Percentiles rank a stretch among this genome's conserved stretches.
Evolutionary conservation across 2,113 vertebrate genomes (phyloP).

Genomic region (Ariopsis seemanni): DNA sequence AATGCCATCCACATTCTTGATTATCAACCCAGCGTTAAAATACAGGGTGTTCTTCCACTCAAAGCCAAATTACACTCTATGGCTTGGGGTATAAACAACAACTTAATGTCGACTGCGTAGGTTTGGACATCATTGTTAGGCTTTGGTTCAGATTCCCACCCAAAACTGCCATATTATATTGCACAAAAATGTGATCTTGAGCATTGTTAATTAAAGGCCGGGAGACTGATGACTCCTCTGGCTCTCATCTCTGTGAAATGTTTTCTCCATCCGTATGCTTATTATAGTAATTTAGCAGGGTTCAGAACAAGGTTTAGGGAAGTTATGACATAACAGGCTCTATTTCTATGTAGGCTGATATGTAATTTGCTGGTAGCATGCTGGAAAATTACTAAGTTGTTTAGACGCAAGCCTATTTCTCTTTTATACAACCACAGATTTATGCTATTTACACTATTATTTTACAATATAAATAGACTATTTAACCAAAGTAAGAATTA

Average conservation of each 20-base stretch:
- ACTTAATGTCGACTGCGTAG: not conserved
- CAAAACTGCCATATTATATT: not conserved
- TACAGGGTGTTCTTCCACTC: not conserved
- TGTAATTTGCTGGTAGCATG: not conserved
- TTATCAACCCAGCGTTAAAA: not conserved
- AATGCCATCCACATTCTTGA: not conserved
- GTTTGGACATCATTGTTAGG: not conserved
- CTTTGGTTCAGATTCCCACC: not conserved
- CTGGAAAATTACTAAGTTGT: not conserved
- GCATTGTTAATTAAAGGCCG: conserved; percentile 29
- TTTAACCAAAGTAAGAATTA: not conserved
- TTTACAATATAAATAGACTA: not conserved
- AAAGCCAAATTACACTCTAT: conserved; percentile 1
- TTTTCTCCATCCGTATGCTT: conserved; percentile 9
- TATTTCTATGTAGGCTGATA: not conserved
- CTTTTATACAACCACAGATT: not conserved
- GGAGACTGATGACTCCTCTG: conserved; percentile 8
- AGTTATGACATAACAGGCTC: not conserved
- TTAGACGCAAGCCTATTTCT: not conserved
- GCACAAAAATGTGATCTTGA: conserved; percentile 1
- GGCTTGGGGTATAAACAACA: conserved; percentile 16
- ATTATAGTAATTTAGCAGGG: not conserved
- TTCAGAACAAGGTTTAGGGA: not conserved
- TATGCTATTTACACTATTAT: not conserved
- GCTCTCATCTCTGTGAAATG: not conserved